Base-by-base conservation (phyloP, 2,888 invertebrate species). In the Drosophila stalkeri region DNA sequence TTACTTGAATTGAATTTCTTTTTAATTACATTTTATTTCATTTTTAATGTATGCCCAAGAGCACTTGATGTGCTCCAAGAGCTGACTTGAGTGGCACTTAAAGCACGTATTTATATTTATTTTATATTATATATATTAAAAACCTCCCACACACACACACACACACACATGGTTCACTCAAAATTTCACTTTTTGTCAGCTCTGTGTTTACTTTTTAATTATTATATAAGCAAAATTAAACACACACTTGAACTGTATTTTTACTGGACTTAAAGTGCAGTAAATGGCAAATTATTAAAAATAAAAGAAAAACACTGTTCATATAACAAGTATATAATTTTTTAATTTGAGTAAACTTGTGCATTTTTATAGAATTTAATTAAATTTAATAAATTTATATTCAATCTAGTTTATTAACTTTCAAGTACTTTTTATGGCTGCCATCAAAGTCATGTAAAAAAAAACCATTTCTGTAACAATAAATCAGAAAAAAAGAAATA, bases 141-240 rank as follows among this genome's bases (percentile, higher is more conserved):
- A 35, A 3, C 46, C 20, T 3, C 49, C 49, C 31, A 49, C 49
- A n/a, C 63, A 62, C 46, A 46, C 39, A 23, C 63, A 57, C 44
- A 44, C 37, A 57, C 46, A 27, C 43, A 54, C n/a, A 44, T 18
- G 35, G 3, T 33, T 46, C 20, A 51, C 39, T 55, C 65, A 52
- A 80, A 80, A 78, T 82, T 82, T 81, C 73, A 82, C 78, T 80
- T 82, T 75, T 74, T 63, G 61, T 62, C 68, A 65, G 41, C 49
- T 64, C 70, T 44, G 55, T 54, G 67, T 71, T 73, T 79, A 64
- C 55, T 35, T 71, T 64, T 64, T 23, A 55, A 31, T 27, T 55
- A 31, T 77, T 81, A 72, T 66, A 46, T 64, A 68, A 81, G 44
- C 41, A 18, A 67, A 51, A 56, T 33, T 39, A 31, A 63, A 5